A percentile compares a stretch with the other conserved stretches of the same genome.
Evolutionary conservation across 2,797 vertebrate genomes (phyloP).

Genomic region (Vireo griseus): DNA sequence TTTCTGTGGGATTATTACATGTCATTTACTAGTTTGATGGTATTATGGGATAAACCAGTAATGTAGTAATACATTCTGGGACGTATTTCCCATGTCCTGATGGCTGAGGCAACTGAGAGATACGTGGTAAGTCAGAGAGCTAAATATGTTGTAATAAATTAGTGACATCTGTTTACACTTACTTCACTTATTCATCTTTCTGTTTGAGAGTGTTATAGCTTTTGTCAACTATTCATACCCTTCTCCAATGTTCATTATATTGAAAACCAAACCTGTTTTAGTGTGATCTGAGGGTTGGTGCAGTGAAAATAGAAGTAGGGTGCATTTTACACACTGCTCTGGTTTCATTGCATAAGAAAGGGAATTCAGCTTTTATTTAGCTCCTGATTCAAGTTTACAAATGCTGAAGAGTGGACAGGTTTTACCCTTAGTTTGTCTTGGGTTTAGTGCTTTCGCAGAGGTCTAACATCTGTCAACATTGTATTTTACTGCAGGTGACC

Average conservation of each 20-base stretch:
- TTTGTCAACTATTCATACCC: neutral
- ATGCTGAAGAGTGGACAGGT: neutral
- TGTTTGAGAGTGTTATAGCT: neutral
- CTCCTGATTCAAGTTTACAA: neutral
- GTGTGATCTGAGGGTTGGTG: neutral
- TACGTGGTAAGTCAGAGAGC: neutral
- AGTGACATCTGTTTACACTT: slow-evolving; percentile 1
- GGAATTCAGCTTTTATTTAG: neutral
- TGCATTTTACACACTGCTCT: neutral
- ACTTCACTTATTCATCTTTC: neutral
- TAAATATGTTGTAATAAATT: neutral
- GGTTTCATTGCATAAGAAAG: neutral
- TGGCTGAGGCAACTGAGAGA: neutral
- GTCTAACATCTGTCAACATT: accelerated
- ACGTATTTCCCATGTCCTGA: neutral
- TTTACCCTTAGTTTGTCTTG: neutral
- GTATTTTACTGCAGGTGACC: neutral
- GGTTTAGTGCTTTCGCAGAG: neutral
- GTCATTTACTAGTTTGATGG: neutral
- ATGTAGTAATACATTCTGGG: neutral
- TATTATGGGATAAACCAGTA: neutral
- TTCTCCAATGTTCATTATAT: neutral
- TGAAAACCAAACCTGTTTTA: neutral
- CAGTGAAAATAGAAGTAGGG: neutral
- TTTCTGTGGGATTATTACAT: neutral